These are phyloP conservation scores for Telmatochromis sp. DNA, from an alignment of 2,113 vertebrate species.

Conservation along the genomic window DNA sequence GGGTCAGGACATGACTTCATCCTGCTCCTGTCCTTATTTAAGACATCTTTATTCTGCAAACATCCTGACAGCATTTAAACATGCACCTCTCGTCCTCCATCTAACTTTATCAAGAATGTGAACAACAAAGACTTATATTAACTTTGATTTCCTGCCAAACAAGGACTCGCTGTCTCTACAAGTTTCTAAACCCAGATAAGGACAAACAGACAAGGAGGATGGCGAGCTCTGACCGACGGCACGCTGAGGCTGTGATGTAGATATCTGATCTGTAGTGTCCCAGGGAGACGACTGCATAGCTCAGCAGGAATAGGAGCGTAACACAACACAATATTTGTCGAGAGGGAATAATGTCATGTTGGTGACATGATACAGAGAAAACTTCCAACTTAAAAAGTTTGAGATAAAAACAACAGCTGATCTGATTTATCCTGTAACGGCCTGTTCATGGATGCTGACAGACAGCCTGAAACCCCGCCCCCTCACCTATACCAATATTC, in stretches of 20 bases:
- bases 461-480: background rate
- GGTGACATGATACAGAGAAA: background rate
- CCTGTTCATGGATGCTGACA: slow-evolving; percentile 18
- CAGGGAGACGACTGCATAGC: background rate
- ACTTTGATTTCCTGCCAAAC: slow-evolving; percentile 8
- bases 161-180: background rate
- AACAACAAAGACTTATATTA: slow-evolving; percentile 10
- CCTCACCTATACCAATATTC: background rate
- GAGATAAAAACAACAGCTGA: slow-evolving; percentile 11
- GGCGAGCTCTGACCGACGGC: background rate
- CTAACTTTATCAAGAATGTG: slow-evolving; percentile 27
- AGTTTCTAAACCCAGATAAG: slow-evolving; percentile 3
- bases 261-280: background rate
- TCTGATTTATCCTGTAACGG: slow-evolving; percentile 11
- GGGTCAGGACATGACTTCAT: slow-evolving; percentile 7
- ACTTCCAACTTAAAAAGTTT: background rate
- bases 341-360: background rate
- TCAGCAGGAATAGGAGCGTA: background rate
- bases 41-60: slow-evolving; percentile 18
- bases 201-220: background rate
- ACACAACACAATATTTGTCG: slow-evolving; percentile 1
- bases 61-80: background rate
- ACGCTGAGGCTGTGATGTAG: background rate
- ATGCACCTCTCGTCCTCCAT: background rate
- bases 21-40: background rate